Evolutionary conservation across 2,797 vertebrate genomes (phyloP).

Genomic region (Leptodactylus fallax): DNA sequence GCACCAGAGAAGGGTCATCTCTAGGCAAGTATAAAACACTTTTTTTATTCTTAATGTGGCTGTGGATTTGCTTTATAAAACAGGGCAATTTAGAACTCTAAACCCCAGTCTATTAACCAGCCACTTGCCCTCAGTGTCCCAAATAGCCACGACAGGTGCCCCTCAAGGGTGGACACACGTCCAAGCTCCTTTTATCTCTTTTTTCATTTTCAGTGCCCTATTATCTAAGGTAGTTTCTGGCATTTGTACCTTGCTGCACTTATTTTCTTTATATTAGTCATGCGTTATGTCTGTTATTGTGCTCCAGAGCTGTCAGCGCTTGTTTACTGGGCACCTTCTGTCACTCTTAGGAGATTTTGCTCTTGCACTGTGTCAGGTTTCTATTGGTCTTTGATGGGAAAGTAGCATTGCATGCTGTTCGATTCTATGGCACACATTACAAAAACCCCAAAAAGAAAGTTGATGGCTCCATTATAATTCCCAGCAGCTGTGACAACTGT

Average conservation of each 20-base stretch:
- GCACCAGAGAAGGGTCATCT: no score
- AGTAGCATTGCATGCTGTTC: neutral
- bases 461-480: neutral
- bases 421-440: neutral
- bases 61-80: no score
- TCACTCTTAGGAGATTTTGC: neutral
- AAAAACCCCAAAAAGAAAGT: neutral
- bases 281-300: neutral
- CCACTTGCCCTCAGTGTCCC: no score
- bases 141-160: no score
- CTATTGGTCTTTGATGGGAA: neutral
- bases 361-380: neutral
- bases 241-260: neutral
- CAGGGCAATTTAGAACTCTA: no score
- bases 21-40: no score
- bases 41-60: no score
- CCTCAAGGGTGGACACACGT: no score
- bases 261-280: neutral
- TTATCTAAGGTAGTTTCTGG: no score
- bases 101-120: no score
- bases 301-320: neutral
- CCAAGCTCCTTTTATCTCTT: neutral
- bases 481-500: neutral
- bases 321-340: neutral
- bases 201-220: neutral